Conservation (phyloP, 2,797 vertebrate genomes). For the Rhinophrynus dorsalis region DNA sequence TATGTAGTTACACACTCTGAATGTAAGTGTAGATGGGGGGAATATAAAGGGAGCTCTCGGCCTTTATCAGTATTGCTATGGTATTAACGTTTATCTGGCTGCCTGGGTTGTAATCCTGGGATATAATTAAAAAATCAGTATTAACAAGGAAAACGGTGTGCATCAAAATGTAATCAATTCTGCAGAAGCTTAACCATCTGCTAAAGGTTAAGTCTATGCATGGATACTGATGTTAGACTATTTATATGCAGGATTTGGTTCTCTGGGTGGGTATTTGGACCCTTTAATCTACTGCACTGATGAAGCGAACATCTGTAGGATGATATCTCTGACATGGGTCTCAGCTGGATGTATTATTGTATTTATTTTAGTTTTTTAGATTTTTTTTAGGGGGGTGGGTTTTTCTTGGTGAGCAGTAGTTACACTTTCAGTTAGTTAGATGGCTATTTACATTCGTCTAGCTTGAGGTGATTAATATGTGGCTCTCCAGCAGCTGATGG, state of each 20-base stretch:
- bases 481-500: no score
- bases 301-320: constrained; percentile 48
- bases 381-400: background rate
- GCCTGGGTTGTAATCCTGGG: constrained; percentile 84
- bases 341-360: no score
- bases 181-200: constrained; percentile 94
- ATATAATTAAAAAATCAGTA: constrained; percentile 84
- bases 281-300: constrained; percentile 58
- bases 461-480: no score
- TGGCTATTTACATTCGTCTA: constrained; percentile 41
- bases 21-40: constrained; percentile 1
- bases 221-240: constrained; percentile 80
- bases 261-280: constrained; percentile 56
- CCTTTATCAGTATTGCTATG: constrained; percentile 51
- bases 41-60: constrained; percentile 21
- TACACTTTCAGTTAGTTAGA: constrained; percentile 36
- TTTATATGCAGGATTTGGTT: constrained; percentile 77
- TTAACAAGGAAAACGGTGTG: constrained; percentile 83
- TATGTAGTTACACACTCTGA: constrained; percentile 29
- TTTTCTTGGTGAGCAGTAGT: constrained; percentile 26
- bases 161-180: constrained; percentile 89
- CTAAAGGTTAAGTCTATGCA: constrained; percentile 86
- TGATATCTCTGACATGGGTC: constrained; percentile 34
- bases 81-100: constrained; percentile 71
- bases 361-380: no score